These are phyloP conservation scores for Hypena proboscidalis DNA, from an alignment of 2,888 invertebrate genomes.

Conservation along the genomic window DNA sequence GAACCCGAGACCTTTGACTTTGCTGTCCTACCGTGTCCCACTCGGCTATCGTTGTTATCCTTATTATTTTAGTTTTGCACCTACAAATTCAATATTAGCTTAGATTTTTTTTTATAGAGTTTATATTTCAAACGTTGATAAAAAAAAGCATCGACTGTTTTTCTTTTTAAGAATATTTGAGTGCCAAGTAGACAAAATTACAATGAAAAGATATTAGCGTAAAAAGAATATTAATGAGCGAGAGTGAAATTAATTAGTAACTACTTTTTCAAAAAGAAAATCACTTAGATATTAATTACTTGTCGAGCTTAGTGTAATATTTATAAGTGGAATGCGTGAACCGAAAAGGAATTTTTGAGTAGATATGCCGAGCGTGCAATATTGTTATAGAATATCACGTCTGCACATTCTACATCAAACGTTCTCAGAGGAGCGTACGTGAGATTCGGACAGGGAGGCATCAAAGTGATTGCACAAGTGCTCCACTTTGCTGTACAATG, in stretches of 20 bases:
- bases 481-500: too few species aligned
- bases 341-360: background rate
- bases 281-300: constrained; percentile 8
- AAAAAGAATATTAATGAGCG: constrained; percentile 21
- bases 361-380: too few species aligned
- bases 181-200: constrained; percentile 1
- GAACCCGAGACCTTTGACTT: too few species aligned
- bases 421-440: background rate
- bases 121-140: background rate
- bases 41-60: too few species aligned
- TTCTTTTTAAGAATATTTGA: background rate
- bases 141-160: background rate
- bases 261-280: constrained; percentile 7
- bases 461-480: too few species aligned
- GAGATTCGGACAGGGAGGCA: too few species aligned
- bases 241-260: constrained; percentile 26
- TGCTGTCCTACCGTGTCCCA: too few species aligned
- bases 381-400: background rate
- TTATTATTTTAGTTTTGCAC: too few species aligned
- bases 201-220: constrained; percentile 3
- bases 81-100: too few species aligned
- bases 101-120: too few species aligned
- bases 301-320: background rate
- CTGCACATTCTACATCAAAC: background rate
- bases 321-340: background rate